Evolutionary conservation across 2,113 vertebrate species (phyloP), one percentile per base, ranked within the genome.

Genomic region (Thinocorus orbignyianus): DNA sequence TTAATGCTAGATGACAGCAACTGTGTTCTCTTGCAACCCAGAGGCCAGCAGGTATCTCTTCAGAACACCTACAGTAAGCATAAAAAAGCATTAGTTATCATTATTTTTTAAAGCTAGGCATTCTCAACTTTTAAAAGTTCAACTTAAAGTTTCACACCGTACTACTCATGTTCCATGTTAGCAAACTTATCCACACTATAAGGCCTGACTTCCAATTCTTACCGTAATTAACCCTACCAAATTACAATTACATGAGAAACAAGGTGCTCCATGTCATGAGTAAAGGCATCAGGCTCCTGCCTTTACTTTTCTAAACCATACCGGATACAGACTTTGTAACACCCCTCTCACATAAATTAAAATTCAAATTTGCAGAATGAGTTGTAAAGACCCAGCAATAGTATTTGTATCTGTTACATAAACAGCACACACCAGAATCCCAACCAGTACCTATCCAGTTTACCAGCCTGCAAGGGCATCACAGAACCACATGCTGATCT

Each of bases 251-350:
- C 2, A n/a, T 16, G 4, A 69, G 66, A 66, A 81, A 76, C 17
- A 49, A 52, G 6, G 33, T 10, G 6, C 23, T 60, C 55, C 13
- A 12, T 4, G 7, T 20, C 10, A 23, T 1, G 1, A 49, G 6
- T 9, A 24, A 70, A 58, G 18, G 46, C 37, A 89, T 49, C n/a
- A n/a, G 60, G 46, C 12, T 87, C 30, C 65, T 48, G 20, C n/a
- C 62, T 25, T 72, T 58, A 46, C 20, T 28, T 44, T 8, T 58
- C 42, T n/a, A 62, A 13, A 10, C 33, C 33, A 22, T 17, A 42
- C 7, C 17, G 85, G 22, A 62, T 16, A 89, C 0, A 42, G 24
- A 13, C 17, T 9, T 17, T 9, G 41, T 16, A n/a, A 33, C 4
- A 35, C 5, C 28, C 26, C 44, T 39, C 9, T 60, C 31, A 54